Percentiles rank a stretch among this genome's conserved stretches.
Evolutionary conservation across 2,797 vertebrate species (phyloP).

Genomic region (Alauda arvensis): DNA sequence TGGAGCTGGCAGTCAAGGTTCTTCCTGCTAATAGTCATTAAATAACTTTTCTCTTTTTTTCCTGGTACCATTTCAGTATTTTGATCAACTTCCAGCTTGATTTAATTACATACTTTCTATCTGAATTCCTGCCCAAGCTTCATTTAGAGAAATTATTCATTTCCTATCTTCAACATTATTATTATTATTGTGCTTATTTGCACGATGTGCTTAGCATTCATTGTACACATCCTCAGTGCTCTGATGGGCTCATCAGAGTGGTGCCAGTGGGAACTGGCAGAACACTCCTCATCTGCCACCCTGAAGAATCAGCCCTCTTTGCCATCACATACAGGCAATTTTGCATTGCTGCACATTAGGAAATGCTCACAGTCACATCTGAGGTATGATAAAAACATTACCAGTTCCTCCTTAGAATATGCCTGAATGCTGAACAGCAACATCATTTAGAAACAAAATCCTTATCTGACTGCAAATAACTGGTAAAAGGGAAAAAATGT

Average conservation of each 20-base stretch:
- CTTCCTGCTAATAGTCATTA: conserved; percentile 23
- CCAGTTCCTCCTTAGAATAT: neutral
- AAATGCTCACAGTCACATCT: neutral
- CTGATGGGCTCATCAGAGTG: conserved; percentile 27
- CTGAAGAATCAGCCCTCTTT: conserved; percentile 11
- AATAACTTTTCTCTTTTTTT: conserved; percentile 1
- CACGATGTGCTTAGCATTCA: conserved; percentile 41
- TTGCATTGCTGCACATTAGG: neutral
- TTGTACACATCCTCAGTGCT: conserved; percentile 11
- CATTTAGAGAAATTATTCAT: conserved; percentile 64
- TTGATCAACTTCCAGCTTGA: conserved; percentile 47
- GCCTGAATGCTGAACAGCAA: neutral
- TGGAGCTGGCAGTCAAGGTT: neutral
- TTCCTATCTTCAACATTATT: conserved; percentile 53
- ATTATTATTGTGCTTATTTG: conserved; percentile 57
- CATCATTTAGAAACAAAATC: neutral
- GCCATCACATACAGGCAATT: neutral
- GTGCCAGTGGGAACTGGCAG: neutral
- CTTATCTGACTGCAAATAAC: neutral
- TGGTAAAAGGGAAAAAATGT: neutral
- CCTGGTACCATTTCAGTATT: conserved; percentile 38
- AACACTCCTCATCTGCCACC: neutral
- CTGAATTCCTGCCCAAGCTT: conserved; percentile 55
- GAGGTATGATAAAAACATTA: conserved; percentile 2
- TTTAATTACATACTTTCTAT: conserved; percentile 60